Conservation (phyloP, 1,140 invertebrate genomes). For the Drosophila burlai region DNA sequence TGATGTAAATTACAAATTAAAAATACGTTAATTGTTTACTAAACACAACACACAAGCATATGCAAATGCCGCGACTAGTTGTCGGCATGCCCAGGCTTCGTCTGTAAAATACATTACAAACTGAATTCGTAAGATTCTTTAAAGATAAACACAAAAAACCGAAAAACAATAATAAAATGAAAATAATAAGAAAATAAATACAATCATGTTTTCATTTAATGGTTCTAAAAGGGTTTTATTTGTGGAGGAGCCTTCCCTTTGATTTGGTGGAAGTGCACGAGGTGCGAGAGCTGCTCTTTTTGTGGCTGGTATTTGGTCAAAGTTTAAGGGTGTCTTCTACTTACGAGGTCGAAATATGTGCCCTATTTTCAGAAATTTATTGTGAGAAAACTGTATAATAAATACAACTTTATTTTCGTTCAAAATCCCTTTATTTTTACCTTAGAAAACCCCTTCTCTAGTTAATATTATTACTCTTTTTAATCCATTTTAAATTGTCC, state of each 20-base stretch:
- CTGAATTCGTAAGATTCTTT: conserved; percentile 76
- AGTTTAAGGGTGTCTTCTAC: no score
- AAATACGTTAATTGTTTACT: conserved; percentile 82
- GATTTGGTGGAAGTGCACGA: background rate
- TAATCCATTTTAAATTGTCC: no score
- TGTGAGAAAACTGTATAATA: no score
- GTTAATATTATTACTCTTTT: no score
- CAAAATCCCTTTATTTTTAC: no score
- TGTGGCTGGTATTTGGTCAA: no score
- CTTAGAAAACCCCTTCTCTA: no score
- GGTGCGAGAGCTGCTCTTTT: no score
- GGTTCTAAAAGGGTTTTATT: background rate
- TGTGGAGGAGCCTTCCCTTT: no score
- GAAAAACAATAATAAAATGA: conserved; percentile 68
- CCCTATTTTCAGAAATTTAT: no score
- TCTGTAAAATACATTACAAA: conserved; percentile 78
- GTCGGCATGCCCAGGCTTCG: conserved; percentile 44
- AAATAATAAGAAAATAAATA: conserved; percentile 63
- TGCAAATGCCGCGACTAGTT: conserved; percentile 36
- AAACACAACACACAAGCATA: conserved; percentile 39
- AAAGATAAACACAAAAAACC: conserved; percentile 67
- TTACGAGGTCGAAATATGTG: no score
- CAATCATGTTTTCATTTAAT: conserved; percentile 11
- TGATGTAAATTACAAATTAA: conserved; percentile 79
- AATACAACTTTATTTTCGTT: no score